Percentiles rank a stretch among this genome's conserved stretches.
These are phyloP conservation scores for Anolis carolinensis DNA, from an alignment of 2,113 vertebrate genomes.

Conservation along the genomic window DNA sequence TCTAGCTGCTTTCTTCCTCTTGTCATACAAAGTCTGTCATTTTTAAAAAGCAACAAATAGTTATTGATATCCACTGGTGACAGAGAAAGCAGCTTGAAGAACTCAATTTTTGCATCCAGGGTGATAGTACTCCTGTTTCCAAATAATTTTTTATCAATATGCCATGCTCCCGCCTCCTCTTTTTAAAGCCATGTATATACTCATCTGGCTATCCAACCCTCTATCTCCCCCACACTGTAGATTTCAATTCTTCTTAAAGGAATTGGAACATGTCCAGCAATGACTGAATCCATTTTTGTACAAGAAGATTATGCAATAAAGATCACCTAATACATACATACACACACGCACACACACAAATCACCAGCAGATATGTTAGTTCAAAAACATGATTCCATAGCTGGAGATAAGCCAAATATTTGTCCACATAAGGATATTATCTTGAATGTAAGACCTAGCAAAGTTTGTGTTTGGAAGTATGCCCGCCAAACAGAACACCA, in stretches of 20 bases:
- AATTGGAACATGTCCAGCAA: background rate
- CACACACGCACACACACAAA: too few species aligned
- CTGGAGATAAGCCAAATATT: conserved; percentile 27
- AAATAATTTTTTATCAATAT: too few species aligned
- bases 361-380: background rate
- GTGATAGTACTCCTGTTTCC: background rate
- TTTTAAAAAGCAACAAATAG: too few species aligned
- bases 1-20: too few species aligned
- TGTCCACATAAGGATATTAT: rapidly evolving
- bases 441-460: too few species aligned
- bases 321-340: background rate
- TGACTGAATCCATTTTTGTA: background rate
- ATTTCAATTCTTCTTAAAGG: background rate
- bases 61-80: too few species aligned
- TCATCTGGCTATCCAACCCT: background rate
- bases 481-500: too few species aligned
- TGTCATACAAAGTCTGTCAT: too few species aligned
- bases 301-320: background rate
- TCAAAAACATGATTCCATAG: rapidly evolving
- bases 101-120: background rate
- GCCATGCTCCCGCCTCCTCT: background rate
- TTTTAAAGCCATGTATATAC: background rate
- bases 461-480: too few species aligned
- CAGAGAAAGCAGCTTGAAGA: background rate
- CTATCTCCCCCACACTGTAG: background rate